Evolutionary conservation across 2,113 vertebrate genomes (phyloP).

Genomic region (Pungitius pungitius): DNA sequence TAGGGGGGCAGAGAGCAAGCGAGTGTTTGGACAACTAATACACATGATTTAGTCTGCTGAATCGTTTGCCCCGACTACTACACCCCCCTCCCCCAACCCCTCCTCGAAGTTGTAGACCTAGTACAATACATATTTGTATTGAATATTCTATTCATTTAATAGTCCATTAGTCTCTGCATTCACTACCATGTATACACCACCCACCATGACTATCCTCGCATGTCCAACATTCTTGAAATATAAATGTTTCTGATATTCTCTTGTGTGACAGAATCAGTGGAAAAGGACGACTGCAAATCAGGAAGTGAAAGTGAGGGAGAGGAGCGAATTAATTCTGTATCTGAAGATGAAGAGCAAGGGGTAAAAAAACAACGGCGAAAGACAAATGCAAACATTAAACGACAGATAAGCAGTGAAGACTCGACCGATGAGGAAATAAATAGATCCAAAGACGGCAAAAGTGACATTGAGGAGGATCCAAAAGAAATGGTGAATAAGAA

Average conservation of each 20-base stretch:
- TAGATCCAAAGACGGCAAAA: conserved; percentile 5
- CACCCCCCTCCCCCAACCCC: too few relatives aligned
- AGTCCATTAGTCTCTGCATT: too few relatives aligned
- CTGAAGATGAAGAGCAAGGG: conserved; percentile 12
- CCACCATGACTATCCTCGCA: too few relatives aligned
- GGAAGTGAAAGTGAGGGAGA: conserved; percentile 37
- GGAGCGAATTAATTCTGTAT: conserved; percentile 32
- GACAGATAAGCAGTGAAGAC: neutral
- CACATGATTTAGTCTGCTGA: too few relatives aligned
- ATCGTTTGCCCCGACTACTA: too few relatives aligned
- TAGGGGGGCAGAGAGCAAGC: too few relatives aligned
- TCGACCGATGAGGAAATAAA: conserved; percentile 36
- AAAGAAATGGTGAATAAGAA: conserved; percentile 36
- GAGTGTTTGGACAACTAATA: too few relatives aligned
- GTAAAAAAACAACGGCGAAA: neutral
- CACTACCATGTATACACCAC: too few relatives aligned
- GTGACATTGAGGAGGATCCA: conserved; percentile 16
- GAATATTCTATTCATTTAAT: too few relatives aligned
- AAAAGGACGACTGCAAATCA: conserved; percentile 12
- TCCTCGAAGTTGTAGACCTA: too few relatives aligned
- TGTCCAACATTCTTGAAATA: too few relatives aligned
- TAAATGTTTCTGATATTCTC: neutral
- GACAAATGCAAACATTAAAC: neutral
- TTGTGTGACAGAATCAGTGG: conserved; percentile 45
- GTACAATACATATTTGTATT: too few relatives aligned